phyloP scores from a whole-genome alignment of 37 sponge, comb jelly and placozoan species.

The Hexactinellida sp. region DNA sequence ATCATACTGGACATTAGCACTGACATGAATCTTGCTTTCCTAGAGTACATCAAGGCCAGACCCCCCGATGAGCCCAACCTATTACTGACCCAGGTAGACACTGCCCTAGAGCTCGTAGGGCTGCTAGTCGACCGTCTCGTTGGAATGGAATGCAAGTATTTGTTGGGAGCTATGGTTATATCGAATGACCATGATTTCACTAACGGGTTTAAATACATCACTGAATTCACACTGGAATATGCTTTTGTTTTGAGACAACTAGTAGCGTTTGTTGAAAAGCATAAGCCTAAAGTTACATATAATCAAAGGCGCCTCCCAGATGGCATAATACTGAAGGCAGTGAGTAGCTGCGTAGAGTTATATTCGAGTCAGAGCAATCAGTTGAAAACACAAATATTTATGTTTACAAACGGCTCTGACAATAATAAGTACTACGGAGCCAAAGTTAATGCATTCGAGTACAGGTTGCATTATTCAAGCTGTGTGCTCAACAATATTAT shows the following conservation, averaged over 20 bases:
- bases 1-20: not conserved
- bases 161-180: not conserved
- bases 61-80: not conserved
- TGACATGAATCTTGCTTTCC: not conserved
- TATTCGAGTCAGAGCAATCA: not conserved
- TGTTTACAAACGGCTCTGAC: not conserved
- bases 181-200: not conserved
- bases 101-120: not conserved
- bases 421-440: constrained; percentile 4
- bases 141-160: not conserved
- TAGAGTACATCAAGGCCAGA: not conserved
- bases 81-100: not conserved
- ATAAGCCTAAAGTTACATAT: not conserved
- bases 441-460: not conserved
- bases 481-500: not conserved
- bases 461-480: not conserved
- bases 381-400: not conserved
- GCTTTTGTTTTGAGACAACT: not conserved
- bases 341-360: not conserved
- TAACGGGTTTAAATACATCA: not conserved
- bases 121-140: not conserved
- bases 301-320: not conserved
- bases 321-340: not conserved
- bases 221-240: not conserved
- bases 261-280: not conserved